A percentile compares a stretch with the other conserved stretches of the same genome.
Conservation (phyloP, 2,113 vertebrate genomes). For the Brienomyrus longianalis region DNA sequence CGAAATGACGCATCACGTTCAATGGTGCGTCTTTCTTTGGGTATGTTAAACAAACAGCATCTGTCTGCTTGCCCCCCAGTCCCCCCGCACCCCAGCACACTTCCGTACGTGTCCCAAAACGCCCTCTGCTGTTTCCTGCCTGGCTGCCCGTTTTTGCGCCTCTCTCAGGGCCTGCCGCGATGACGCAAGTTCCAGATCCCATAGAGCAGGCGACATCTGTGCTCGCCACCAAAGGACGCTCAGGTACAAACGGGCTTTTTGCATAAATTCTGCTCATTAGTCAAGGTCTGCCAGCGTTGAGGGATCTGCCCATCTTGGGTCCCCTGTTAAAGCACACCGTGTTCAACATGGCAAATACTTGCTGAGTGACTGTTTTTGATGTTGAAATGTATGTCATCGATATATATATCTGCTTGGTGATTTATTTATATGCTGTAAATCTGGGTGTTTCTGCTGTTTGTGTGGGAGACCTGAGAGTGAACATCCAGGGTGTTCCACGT, state of each 20-base stretch:
- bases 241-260: neutral
- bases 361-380: neutral
- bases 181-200: neutral
- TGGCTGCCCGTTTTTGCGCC: neutral
- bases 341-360: neutral
- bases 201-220: conserved; percentile 6
- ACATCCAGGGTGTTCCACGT: neutral
- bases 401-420: neutral
- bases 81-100: neutral
- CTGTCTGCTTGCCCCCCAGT: neutral
- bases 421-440: neutral
- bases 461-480: neutral
- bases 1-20: neutral
- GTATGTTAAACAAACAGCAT: neutral
- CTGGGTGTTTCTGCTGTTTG: neutral
- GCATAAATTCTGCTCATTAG: neutral
- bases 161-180: neutral
- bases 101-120: neutral
- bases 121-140: conserved; percentile 3
- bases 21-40: neutral
- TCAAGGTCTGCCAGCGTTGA: neutral
- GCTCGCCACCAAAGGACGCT: neutral
- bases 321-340: neutral
- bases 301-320: neutral
- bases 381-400: neutral